Conservation (phyloP, 2,888 invertebrate species). For the Lasioglossum morio region DNA sequence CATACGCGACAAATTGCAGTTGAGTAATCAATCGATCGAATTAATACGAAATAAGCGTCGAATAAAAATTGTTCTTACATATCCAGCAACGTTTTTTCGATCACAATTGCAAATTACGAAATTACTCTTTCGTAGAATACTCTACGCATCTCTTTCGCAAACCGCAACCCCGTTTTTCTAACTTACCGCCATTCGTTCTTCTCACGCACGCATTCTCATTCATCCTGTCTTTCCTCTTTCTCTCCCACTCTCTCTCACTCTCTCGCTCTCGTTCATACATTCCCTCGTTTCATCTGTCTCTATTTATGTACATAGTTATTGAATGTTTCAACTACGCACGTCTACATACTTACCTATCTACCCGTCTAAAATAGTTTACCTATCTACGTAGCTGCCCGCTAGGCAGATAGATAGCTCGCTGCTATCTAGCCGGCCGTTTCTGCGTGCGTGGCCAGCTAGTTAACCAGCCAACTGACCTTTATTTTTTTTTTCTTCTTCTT, state of each 20-base stretch:
- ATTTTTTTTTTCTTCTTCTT: not conserved
- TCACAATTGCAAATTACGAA: conserved; percentile 9
- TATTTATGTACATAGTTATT: conserved; percentile 37
- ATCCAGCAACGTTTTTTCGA: not conserved
- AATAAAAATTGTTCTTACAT: conserved; percentile 10
- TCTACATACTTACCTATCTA: conserved; percentile 40
- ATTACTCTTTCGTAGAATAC: conserved; percentile 1
- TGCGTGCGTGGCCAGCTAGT: not conserved
- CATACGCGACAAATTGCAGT: conserved; percentile 3
- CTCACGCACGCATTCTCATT: not conserved
- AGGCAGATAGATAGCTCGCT: not conserved
- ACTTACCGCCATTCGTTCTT: conserved; percentile 19
- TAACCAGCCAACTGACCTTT: conserved; percentile 7
- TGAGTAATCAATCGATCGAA: conserved; percentile 17
- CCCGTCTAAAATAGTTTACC: conserved; percentile 34
- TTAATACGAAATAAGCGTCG: conserved; percentile 21
- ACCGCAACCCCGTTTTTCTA: not conserved
- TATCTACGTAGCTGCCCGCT: conserved; percentile 23
- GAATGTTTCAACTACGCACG: conserved; percentile 35
- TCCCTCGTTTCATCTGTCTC: not conserved
- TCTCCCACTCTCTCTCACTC: not conserved
- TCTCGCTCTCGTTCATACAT: not conserved
- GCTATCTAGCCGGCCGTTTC: not conserved
- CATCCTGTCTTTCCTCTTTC: not conserved
- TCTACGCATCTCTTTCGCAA: not conserved